Evolutionary conservation across 2,888 invertebrate species (phyloP).

Genomic region (Parthenolecanium corni): DNA sequence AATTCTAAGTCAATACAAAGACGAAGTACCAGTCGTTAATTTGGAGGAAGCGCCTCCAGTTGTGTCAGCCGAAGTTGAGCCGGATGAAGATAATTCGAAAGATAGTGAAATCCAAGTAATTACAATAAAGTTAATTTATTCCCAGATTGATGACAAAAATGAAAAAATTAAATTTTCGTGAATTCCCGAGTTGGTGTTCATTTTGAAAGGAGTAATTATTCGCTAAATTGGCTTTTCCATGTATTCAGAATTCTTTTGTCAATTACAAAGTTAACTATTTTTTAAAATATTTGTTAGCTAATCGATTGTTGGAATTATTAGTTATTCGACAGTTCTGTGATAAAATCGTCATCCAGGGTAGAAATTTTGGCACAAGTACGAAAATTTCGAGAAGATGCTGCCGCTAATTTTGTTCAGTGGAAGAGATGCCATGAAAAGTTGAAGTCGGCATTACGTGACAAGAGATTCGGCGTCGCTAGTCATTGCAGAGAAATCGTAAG

Average conservation of each 20-base stretch:
- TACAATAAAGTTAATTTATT: not conserved
- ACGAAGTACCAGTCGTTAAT: slow-evolving; percentile 1
- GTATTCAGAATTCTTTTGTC: too few species aligned
- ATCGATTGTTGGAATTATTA: not conserved
- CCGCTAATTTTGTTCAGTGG: slow-evolving; percentile 11
- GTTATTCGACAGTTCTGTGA: not conserved
- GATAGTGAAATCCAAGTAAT: not conserved
- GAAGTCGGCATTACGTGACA: not conserved
- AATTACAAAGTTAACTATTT: too few species aligned
- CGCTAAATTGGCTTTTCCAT: too few species aligned
- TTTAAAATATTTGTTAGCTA: too few species aligned
- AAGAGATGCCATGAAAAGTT: slow-evolving; percentile 11
- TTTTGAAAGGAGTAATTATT: too few species aligned
- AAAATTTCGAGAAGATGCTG: slow-evolving; percentile 13
- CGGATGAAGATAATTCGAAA: not conserved
- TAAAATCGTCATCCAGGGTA: not conserved
- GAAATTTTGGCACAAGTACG: slow-evolving; percentile 16
- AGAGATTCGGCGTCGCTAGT: slow-evolving; percentile 17
- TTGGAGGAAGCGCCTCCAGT: too few species aligned
- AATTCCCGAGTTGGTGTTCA: too few species aligned
- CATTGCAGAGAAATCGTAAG: slow-evolving; percentile 22
- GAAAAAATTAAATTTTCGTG: too few species aligned
- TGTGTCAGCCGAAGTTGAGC: not conserved
- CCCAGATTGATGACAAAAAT: too few species aligned
- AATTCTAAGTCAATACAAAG: slow-evolving; percentile 3